Evolutionary conservation across 2,113 vertebrate genomes (phyloP).

Genomic region (Dipodomys stephensi): DNA sequence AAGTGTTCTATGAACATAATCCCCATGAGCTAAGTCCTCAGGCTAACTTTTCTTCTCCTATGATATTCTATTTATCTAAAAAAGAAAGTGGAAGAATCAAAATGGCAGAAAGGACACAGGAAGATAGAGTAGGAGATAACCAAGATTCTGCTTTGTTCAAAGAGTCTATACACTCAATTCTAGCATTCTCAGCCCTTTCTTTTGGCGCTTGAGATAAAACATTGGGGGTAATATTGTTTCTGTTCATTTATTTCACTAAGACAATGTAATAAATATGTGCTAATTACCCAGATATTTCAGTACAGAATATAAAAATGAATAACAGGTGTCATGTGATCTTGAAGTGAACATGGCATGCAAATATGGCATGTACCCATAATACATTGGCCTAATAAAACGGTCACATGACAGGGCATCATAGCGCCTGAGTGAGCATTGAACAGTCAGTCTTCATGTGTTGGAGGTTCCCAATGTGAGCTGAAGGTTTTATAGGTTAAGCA

Average conservation of each 20-base stretch:
- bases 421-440: background rate
- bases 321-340: background rate
- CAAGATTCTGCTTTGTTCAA: background rate
- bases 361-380: background rate
- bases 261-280: background rate
- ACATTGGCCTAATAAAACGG: background rate
- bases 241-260: constrained; percentile 4
- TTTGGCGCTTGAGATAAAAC: constrained; percentile 13
- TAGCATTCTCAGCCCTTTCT: background rate
- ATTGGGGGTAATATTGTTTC: background rate
- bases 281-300: background rate
- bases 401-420: background rate
- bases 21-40: background rate
- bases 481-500: background rate
- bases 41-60: constrained; percentile 16
- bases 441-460: background rate
- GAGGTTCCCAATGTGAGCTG: background rate
- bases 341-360: background rate
- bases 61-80: background rate
- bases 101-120: background rate
- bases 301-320: background rate
- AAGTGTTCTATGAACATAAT: background rate
- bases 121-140: background rate
- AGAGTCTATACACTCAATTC: background rate
- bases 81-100: background rate